Percentiles rank a stretch among this genome's conserved stretches.
Conservation (phyloP, 2,797 vertebrate species). For the Gymnothorax reevesii region DNA sequence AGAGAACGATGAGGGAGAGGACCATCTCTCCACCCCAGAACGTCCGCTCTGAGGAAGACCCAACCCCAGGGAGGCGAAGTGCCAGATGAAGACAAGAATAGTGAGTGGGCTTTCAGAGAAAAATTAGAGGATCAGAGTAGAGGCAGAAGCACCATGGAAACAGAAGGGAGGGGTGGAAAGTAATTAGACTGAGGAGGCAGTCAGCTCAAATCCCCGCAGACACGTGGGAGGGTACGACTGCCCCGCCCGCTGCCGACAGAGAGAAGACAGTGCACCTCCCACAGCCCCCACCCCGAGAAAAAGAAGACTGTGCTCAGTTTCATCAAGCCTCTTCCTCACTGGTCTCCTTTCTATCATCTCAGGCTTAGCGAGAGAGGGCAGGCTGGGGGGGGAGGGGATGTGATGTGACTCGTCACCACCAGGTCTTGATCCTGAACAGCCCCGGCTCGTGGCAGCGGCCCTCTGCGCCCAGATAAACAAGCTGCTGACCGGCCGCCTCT, state of each 20-base stretch:
- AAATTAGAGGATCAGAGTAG: not conserved
- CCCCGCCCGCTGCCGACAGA: not conserved
- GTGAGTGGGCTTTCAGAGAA: not conserved
- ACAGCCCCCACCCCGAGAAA: not conserved
- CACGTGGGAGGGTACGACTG: not conserved
- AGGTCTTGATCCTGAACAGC: not conserved
- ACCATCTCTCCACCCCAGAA: slow-evolving; percentile 26
- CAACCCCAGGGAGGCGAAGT: slow-evolving; percentile 10
- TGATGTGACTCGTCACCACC: slow-evolving; percentile 62
- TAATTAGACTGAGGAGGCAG: not conserved
- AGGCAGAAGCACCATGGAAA: not conserved
- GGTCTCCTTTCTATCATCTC: slow-evolving; percentile 22
- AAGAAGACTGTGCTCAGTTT: not conserved
- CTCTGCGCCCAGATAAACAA: not conserved
- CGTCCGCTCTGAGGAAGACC: slow-evolving; percentile 38
- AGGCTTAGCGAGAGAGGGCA: not conserved
- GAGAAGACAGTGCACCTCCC: not conserved
- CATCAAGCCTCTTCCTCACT: slow-evolving; percentile 33
- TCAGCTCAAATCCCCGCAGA: not conserved
- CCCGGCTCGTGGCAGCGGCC: not conserved
- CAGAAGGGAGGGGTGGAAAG: not conserved
- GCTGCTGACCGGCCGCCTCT: not conserved
- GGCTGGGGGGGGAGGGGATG: slow-evolving; percentile 52
- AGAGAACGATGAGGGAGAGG: not conserved
- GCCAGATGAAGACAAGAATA: not conserved